These are phyloP conservation scores for Drosophila persimilis DNA, from an alignment of 1,140 invertebrate species.

Conservation along the genomic window DNA sequence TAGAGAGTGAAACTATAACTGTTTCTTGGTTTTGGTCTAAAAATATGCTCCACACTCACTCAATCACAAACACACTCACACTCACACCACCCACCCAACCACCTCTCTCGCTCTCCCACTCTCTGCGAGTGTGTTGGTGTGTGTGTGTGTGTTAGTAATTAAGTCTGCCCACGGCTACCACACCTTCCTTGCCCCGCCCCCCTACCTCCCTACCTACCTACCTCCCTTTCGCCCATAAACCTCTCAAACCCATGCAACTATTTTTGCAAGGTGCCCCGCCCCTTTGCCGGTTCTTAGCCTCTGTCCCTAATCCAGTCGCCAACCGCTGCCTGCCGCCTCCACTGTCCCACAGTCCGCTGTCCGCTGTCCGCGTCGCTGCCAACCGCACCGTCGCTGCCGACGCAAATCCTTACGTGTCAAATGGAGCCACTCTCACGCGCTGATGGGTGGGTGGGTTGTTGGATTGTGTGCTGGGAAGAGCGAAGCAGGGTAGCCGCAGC, in stretches of 20 bases:
- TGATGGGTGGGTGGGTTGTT: not conserved
- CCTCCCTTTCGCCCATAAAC: not conserved
- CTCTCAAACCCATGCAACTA: conserved; percentile 33
- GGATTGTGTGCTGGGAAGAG: conserved; percentile 32
- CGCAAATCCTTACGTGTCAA: conserved; percentile 77
- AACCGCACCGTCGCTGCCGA: conserved; percentile 38
- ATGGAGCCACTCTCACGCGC: conserved; percentile 23
- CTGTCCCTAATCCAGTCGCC: conserved; percentile 42
- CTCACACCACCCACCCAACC: too few relatives aligned
- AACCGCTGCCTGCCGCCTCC: not conserved
- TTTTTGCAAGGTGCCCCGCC: conserved; percentile 61
- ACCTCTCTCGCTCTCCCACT: not conserved
- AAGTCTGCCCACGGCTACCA: conserved; percentile 66
- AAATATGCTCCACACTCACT: conserved; percentile 52
- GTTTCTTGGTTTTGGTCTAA: conserved; percentile 59
- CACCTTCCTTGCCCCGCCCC: conserved; percentile 25
- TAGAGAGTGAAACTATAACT: conserved; percentile 48
- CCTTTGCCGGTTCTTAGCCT: conserved; percentile 46
- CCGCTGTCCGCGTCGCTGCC: conserved; percentile 14
- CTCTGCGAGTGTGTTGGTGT: too few relatives aligned
- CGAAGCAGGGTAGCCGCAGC: conserved; percentile 17
- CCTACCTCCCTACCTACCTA: too few relatives aligned
- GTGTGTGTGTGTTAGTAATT: conserved; percentile 54
- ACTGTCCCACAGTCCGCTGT: not conserved
- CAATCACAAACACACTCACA: conserved; percentile 5